Percentiles rank a stretch among this genome's conserved stretches.
phyloP scores from a whole-genome alignment of 2,888 invertebrate genomes.

The Hesperia comma region DNA sequence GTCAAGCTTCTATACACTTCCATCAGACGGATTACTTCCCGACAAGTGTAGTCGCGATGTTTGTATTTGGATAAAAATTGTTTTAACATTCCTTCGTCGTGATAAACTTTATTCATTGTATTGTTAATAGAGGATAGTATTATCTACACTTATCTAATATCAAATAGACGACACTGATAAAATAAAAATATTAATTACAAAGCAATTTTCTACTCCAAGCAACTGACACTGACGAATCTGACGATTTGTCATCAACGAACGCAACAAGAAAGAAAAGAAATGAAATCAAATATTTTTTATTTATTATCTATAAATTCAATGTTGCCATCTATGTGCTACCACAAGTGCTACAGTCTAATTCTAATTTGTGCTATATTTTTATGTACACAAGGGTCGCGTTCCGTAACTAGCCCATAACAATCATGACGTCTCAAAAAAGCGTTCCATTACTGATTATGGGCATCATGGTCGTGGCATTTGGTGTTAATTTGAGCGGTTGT shows the following conservation, averaged over 20 bases:
- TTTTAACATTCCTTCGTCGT: constrained; percentile 71
- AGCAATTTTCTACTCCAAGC: constrained; percentile 15
- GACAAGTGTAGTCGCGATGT: constrained; percentile 72
- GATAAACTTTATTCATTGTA: constrained; percentile 36
- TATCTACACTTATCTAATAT: constrained; percentile 2
- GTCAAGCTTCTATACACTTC: constrained; percentile 75
- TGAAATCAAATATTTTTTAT: neutral
- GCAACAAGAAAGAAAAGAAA: neutral
- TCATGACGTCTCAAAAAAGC: too few species aligned
- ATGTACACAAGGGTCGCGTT: too few species aligned
- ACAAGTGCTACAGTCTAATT: too few species aligned
- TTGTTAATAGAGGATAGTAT: neutral
- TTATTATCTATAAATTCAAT: neutral
- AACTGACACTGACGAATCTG: constrained; percentile 9
- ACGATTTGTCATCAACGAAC: constrained; percentile 35
- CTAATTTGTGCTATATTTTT: too few species aligned
- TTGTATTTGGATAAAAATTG: constrained; percentile 75
- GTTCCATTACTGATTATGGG: too few species aligned
- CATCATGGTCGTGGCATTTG: too few species aligned
- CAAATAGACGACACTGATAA: neutral
- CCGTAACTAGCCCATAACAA: too few species aligned
- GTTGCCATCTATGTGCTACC: too few species aligned
- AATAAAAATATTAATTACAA: neutral
- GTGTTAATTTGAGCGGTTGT: too few species aligned
- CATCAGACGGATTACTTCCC: constrained; percentile 75